These are phyloP conservation scores for Aporophyla nigra DNA, from an alignment of 2,888 invertebrate species.

Conservation along the genomic window DNA sequence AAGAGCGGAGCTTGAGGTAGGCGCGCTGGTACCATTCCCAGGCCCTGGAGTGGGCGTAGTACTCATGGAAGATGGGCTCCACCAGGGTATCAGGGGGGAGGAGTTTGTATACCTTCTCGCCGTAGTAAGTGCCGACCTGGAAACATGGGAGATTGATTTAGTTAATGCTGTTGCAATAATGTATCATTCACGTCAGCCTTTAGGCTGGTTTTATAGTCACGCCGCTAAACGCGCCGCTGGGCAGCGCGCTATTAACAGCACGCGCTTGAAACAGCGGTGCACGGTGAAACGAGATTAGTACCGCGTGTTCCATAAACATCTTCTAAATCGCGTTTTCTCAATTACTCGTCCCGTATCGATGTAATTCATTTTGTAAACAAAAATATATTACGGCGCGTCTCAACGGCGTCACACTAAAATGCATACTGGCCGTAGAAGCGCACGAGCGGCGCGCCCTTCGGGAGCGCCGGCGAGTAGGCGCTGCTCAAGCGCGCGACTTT, in stretches of 20 bases:
- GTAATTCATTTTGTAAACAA: too few relatives aligned
- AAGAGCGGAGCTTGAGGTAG: conserved; percentile 89
- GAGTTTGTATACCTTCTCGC: conserved; percentile 95
- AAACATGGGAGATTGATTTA: conserved; percentile 48
- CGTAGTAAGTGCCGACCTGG: conserved; percentile 96
- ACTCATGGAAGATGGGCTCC: conserved; percentile 93
- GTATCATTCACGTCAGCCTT: neutral
- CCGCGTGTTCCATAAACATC: neutral
- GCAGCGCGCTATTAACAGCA: conserved; percentile 8
- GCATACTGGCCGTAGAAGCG: too few relatives aligned
- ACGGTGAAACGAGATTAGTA: conserved; percentile 1
- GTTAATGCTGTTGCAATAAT: neutral
- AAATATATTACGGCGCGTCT: too few relatives aligned
- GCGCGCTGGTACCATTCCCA: conserved; percentile 89
- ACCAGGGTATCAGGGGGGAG: conserved; percentile 92
- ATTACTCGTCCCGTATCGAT: too few relatives aligned
- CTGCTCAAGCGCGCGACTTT: too few relatives aligned
- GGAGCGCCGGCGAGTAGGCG: too few relatives aligned
- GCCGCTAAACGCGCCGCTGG: neutral
- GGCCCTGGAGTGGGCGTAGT: conserved; percentile 92
- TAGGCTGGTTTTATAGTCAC: neutral
- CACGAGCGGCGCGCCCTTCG: too few relatives aligned
- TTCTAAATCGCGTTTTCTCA: too few relatives aligned
- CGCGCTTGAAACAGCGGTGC: neutral
- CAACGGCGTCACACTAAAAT: too few relatives aligned